Evolutionary conservation across 2,797 vertebrate genomes (phyloP).

Genomic region (Onychomys torridus): DNA sequence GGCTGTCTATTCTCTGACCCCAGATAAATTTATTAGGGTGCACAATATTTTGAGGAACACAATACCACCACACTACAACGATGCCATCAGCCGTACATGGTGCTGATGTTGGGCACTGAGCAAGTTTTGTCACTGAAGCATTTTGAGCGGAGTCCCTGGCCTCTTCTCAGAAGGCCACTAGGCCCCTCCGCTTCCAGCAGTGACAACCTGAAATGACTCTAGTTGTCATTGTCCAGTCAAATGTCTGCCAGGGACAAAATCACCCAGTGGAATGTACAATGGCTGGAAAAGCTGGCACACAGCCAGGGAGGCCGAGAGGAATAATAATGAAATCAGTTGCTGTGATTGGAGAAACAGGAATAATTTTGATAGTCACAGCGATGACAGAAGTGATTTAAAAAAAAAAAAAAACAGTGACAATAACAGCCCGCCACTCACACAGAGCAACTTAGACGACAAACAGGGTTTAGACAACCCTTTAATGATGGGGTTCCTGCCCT

Average conservation of each 20-base stretch:
- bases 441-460: fast-evolving
- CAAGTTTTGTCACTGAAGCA: fast-evolving
- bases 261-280: fast-evolving
- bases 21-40: no score
- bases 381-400: fast-evolving
- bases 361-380: neutral
- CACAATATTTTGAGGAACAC: no score
- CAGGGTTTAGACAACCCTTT: fast-evolving
- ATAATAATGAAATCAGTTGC: neutral
- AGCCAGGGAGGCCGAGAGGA: neutral
- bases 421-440: fast-evolving
- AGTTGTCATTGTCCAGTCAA: neutral
- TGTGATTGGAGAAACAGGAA: neutral
- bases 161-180: fast-evolving
- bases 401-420: fast-evolving
- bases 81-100: neutral
- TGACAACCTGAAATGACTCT: neutral
- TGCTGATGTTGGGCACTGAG: fast-evolving
- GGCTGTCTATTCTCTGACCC: no score
- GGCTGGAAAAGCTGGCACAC: neutral
- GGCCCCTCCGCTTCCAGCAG: neutral
- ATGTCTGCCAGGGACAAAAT: neutral
- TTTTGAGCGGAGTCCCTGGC: fast-evolving
- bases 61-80: neutral
- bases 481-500: fast-evolving